phyloP scores from a whole-genome alignment of 2,888 invertebrate genomes.

The Lysandra bellargus region DNA sequence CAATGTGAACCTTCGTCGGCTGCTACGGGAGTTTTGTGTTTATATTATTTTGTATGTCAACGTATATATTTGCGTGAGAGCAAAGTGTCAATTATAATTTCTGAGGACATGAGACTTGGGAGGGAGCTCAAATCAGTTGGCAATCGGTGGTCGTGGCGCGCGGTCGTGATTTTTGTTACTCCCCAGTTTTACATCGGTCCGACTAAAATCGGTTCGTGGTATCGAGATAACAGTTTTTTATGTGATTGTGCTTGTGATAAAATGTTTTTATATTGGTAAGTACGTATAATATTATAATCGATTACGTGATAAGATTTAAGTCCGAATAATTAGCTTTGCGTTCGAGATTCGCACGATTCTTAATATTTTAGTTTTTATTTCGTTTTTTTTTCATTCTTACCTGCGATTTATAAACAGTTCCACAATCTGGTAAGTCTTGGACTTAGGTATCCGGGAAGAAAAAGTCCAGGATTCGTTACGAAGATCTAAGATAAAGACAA shows the following conservation, averaged over 20 bases:
- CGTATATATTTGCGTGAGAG: conserved; percentile 10
- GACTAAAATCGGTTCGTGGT: conserved; percentile 20
- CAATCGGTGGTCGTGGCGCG: background rate
- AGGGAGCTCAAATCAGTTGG: conserved; percentile 27
- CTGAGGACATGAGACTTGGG: background rate
- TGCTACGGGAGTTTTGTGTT: background rate
- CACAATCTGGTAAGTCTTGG: background rate
- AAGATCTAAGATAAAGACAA: background rate
- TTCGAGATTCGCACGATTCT: background rate
- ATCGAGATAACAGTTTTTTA: conserved; percentile 24
- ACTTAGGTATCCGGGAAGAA: background rate
- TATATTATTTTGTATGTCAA: background rate
- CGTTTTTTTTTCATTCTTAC: background rate
- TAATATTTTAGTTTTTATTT: background rate
- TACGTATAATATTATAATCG: conserved; percentile 18
- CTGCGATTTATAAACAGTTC: background rate
- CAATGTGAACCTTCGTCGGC: background rate
- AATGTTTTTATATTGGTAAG: conserved; percentile 30
- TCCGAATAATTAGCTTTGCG: background rate
- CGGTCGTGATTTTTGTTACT: background rate
- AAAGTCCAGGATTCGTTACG: background rate
- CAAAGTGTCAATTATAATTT: background rate
- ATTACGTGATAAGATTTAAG: background rate
- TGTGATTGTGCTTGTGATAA: conserved; percentile 35
- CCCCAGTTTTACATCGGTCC: background rate